Conservation (phyloP, 1,140 invertebrate species). For the Cepaea nemoralis region DNA sequence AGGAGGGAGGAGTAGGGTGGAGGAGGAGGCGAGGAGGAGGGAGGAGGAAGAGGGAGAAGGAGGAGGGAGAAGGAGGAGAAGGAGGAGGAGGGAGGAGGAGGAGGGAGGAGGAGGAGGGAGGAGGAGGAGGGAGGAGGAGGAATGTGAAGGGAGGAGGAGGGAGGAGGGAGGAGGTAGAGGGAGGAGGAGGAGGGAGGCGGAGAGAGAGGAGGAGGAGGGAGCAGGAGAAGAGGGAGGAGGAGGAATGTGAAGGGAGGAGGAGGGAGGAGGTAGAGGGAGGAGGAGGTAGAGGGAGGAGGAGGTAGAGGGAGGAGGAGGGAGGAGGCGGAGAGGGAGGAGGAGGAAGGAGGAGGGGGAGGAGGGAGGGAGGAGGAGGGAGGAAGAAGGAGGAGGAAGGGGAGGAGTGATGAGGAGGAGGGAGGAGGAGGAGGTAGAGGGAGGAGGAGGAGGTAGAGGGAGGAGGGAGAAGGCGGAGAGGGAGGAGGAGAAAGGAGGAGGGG, state of each 20-base stretch:
- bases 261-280: not conserved
- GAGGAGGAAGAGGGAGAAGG: not conserved
- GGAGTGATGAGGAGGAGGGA: not conserved
- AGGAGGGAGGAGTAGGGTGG: no score
- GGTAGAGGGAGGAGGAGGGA: not conserved
- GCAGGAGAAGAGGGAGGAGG: not conserved
- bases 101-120: not conserved
- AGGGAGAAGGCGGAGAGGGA: no score
- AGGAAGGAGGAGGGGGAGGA: not conserved
- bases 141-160: no score
- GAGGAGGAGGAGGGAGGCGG: no score
- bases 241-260: not conserved
- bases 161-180: not conserved
- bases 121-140: not conserved
- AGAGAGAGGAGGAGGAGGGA: not conserved
- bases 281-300: not conserved
- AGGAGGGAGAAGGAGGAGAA: not conserved
- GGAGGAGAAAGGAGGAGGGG: not conserved
- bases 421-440: slow-evolving; percentile 1
- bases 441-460: not conserved
- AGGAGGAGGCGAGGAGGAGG: no score
- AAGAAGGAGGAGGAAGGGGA: no score
- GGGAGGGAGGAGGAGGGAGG: not conserved
- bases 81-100: no score
- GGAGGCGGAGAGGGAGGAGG: no score